phyloP scores from a whole-genome alignment of 53 echinoderm and acorn worm genomes.

The Holothuria leucospilota region DNA sequence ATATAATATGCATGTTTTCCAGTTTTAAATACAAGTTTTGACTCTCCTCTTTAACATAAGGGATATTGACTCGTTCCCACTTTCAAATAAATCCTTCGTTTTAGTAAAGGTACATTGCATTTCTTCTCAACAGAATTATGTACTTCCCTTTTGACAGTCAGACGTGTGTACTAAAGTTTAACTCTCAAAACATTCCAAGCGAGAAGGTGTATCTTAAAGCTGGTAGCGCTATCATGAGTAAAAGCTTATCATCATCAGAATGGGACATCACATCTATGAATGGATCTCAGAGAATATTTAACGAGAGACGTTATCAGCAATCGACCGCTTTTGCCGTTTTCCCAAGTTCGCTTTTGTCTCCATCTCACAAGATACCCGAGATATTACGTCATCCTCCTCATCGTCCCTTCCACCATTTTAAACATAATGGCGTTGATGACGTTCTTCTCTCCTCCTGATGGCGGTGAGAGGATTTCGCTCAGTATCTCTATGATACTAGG shows the following conservation, averaged over 20 bases:
- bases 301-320: neutral
- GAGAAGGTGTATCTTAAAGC: conserved; percentile 2
- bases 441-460: conserved; percentile 21
- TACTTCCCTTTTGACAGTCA: conserved; percentile 35
- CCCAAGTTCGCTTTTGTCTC: conserved; percentile 5
- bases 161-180: neutral
- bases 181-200: neutral
- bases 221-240: neutral
- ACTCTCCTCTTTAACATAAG: too few relatives aligned
- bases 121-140: conserved; percentile 3
- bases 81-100: too few relatives aligned
- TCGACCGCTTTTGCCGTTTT: neutral
- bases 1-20: too few relatives aligned
- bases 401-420: conserved; percentile 13
- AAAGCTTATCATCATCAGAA: neutral
- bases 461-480: conserved; percentile 36
- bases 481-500: conserved; percentile 20
- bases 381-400: neutral
- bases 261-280: neutral
- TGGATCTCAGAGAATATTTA: neutral
- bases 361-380: neutral
- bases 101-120: too few relatives aligned
- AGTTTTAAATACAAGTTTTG: too few relatives aligned
- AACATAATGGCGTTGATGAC: conserved; percentile 21
- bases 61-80: too few relatives aligned